Evolutionary conservation across 1,140 invertebrate genomes (phyloP).

Genomic region (Macrosteles quadrilineatus): DNA sequence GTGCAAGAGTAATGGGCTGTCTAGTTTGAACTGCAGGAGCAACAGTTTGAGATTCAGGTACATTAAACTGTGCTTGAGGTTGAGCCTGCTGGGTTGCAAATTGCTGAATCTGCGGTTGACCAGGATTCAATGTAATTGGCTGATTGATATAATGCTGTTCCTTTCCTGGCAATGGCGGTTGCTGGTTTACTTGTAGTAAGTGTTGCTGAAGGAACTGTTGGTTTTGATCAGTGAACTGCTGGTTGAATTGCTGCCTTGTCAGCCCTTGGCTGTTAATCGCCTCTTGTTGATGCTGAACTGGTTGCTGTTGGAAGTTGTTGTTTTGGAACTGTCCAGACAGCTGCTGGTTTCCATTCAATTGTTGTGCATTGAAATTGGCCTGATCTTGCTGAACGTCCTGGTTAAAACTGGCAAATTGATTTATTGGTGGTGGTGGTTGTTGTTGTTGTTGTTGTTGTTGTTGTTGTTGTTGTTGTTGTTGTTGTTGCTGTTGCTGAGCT

Average conservation of each 20-base stretch:
- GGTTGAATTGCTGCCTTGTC: conserved; percentile 19
- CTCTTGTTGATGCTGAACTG: background rate
- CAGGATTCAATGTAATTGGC: background rate
- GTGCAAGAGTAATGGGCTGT: background rate
- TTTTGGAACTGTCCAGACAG: background rate
- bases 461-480: background rate
- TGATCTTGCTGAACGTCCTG: background rate
- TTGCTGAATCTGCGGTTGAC: conserved; percentile 39
- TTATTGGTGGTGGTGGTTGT: too few species aligned
- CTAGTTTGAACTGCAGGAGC: background rate
- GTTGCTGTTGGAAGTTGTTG: conserved; percentile 1
- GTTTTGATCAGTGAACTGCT: background rate
- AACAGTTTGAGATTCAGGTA: background rate
- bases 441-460: background rate
- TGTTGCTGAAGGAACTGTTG: conserved; percentile 20
- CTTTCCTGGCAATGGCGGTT: background rate
- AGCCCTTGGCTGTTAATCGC: background rate
- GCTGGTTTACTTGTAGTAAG: conserved; percentile 7
- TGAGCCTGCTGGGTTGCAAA: background rate
- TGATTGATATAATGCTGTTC: conserved; percentile 20
- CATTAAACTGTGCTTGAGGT: background rate
- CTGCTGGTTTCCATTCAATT: background rate
- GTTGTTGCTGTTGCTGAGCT: background rate
- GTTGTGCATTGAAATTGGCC: background rate
- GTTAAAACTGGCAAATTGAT: too few species aligned